Evolutionary conservation across 2,888 invertebrate genomes (phyloP).

Genomic region (Furcula furcula): DNA sequence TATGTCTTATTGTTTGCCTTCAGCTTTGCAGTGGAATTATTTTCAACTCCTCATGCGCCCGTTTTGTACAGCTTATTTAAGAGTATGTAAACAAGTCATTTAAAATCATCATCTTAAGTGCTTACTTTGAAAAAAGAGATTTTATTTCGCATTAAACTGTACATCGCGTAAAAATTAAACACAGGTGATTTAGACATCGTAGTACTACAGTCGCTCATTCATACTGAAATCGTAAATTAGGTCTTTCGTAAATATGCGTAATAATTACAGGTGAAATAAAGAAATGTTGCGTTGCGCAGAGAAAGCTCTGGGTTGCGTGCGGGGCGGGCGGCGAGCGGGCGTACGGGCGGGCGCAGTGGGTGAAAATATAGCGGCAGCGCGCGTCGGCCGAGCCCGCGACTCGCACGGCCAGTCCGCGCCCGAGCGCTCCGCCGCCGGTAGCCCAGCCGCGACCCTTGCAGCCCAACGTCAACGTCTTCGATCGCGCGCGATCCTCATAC

Average conservation of each 20-base stretch:
- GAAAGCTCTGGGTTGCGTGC: conserved; percentile 64
- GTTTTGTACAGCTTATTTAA: too few relatives aligned
- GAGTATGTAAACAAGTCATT: too few relatives aligned
- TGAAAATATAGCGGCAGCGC: conserved; percentile 72
- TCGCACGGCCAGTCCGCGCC: conserved; percentile 52
- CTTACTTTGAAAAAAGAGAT: too few relatives aligned
- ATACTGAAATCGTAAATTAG: conserved; percentile 3
- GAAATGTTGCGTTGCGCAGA: conserved; percentile 71
- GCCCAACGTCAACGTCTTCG: conserved; percentile 22
- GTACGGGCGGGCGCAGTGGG: conserved; percentile 65
- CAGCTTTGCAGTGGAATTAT: too few relatives aligned
- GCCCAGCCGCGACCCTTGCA: conserved; percentile 4
- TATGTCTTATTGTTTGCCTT: too few relatives aligned
- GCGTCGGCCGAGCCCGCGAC: conserved; percentile 46
- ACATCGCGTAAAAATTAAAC: too few relatives aligned
- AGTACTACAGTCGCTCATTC: too few relatives aligned
- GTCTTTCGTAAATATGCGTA: conserved; percentile 3
- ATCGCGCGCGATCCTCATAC: conserved; percentile 30
- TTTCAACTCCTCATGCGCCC: too few relatives aligned
- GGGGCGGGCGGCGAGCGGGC: conserved; percentile 65
- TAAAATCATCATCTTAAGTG: too few relatives aligned
- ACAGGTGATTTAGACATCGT: too few relatives aligned
- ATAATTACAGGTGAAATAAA: conserved; percentile 51
- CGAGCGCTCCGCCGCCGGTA: conserved; percentile 41
- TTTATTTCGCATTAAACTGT: too few relatives aligned